Evolutionary conservation across 2,113 vertebrate genomes (phyloP).

Genomic region (Tautogolabrus adspersus): DNA sequence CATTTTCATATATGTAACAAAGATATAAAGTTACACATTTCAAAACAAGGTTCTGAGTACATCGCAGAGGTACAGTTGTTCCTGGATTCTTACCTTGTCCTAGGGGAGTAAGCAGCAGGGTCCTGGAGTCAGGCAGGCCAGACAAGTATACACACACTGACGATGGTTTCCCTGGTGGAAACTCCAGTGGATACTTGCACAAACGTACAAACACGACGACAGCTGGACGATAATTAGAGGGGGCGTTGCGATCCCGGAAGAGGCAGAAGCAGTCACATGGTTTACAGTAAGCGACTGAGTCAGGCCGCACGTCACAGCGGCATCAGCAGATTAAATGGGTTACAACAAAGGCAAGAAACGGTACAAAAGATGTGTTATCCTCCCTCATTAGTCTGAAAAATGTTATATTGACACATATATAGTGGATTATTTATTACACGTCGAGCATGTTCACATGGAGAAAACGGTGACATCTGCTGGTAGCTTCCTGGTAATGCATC

Average conservation of each 20-base stretch:
- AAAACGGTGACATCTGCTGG: neutral
- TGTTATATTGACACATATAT: neutral
- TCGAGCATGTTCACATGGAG: too few relatives aligned
- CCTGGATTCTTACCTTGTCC: constrained; percentile 25
- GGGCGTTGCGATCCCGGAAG: constrained; percentile 11
- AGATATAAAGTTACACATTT: neutral
- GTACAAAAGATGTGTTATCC: neutral
- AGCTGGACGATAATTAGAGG: neutral
- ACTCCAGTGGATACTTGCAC: neutral
- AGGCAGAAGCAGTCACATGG: neutral
- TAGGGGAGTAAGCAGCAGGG: neutral
- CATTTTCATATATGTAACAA: rapidly evolving
- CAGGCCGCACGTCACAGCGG: neutral
- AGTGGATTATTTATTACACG: neutral
- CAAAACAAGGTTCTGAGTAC: neutral
- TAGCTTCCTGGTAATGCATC: too few relatives aligned
- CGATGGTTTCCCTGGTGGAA: neutral
- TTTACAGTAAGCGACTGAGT: neutral
- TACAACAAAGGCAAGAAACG: neutral
- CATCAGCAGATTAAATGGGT: neutral
- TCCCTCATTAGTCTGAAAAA: neutral
- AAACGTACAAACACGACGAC: neutral
- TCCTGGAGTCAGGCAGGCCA: neutral
- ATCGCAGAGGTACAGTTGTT: rapidly evolving
- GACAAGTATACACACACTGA: neutral